These are phyloP conservation scores for Epiblema foenella DNA, from an alignment of 2,888 invertebrate species.

Conservation along the genomic window DNA sequence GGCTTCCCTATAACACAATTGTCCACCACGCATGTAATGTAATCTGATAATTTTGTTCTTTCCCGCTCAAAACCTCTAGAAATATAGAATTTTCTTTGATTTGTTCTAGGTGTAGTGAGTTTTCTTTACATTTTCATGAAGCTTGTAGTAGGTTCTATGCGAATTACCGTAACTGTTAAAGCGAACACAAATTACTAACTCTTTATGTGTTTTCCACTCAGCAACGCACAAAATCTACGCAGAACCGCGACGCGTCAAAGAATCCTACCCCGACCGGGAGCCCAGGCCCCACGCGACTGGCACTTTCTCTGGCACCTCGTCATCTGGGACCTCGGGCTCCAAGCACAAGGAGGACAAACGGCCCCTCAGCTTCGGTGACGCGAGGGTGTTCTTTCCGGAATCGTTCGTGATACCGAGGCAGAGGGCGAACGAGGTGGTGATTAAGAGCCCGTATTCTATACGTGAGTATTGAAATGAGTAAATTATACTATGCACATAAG, in stretches of 20 bases:
- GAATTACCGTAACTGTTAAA: no score
- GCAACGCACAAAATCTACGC: conserved; percentile 77
- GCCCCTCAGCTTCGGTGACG: conserved; percentile 76
- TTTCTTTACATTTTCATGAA: no score
- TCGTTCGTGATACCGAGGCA: conserved; percentile 79
- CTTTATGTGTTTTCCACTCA: background rate
- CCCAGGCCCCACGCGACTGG: conserved; percentile 72
- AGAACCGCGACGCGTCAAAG: conserved; percentile 70
- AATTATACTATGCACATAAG: no score
- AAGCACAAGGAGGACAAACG: conserved; percentile 72
- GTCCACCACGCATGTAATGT: no score
- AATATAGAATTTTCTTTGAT: no score
- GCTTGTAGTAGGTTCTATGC: no score
- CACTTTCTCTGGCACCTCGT: conserved; percentile 77
- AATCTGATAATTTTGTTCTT: no score
- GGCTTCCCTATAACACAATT: no score
- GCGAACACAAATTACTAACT: no score
- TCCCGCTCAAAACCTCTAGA: no score
- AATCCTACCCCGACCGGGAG: conserved; percentile 68
- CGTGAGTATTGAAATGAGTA: conserved; percentile 59
- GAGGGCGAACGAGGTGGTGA: conserved; percentile 69
- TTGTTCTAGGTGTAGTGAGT: no score
- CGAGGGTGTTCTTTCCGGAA: conserved; percentile 81
- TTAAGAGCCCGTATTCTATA: conserved; percentile 73
- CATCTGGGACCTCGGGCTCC: conserved; percentile 80